Evolutionary conservation across 2,113 vertebrate genomes (phyloP).

Genomic region (Albula goreensis): DNA sequence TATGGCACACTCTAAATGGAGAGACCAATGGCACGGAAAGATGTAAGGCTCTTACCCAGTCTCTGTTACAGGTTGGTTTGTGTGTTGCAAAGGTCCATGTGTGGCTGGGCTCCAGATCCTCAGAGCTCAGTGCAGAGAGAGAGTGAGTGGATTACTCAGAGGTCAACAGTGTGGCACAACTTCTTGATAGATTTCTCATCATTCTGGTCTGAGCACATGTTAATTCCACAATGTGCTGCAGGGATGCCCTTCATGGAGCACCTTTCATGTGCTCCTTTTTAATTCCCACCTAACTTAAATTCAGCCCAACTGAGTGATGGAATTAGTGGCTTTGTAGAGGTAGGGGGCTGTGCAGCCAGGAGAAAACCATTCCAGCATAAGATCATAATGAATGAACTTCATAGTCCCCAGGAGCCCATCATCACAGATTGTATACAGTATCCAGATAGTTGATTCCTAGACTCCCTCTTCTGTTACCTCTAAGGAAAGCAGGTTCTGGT

Average conservation of each 20-base stretch:
- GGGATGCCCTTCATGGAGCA: not conserved
- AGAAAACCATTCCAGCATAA: not conserved
- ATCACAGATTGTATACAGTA: not conserved
- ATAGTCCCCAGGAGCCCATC: not conserved
- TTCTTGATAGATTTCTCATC: not conserved
- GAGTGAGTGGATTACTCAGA: conserved; percentile 35
- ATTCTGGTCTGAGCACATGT: not conserved
- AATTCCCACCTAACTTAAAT: conserved; percentile 25
- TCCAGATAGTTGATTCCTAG: not conserved
- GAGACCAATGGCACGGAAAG: not conserved
- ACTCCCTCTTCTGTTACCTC: not conserved
- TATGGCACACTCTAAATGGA: not conserved
- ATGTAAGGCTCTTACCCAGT: not conserved
- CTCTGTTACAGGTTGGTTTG: not conserved
- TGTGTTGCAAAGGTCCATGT: not conserved
- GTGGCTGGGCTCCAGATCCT: not conserved
- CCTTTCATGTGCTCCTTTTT: not conserved
- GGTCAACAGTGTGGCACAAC: conserved; percentile 29
- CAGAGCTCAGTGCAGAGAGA: not conserved
- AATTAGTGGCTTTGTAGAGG: conserved; percentile 7
- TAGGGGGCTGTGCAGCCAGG: not conserved
- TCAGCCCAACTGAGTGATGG: conserved; percentile 33
- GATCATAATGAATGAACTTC: not conserved
- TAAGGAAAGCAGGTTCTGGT: not conserved
- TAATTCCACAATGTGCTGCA: conserved; percentile 31